Evolutionary conservation across 2,888 invertebrate genomes (phyloP), one percentile per base, ranked within the genome.

Genomic region (Copidosoma aretas): DNA sequence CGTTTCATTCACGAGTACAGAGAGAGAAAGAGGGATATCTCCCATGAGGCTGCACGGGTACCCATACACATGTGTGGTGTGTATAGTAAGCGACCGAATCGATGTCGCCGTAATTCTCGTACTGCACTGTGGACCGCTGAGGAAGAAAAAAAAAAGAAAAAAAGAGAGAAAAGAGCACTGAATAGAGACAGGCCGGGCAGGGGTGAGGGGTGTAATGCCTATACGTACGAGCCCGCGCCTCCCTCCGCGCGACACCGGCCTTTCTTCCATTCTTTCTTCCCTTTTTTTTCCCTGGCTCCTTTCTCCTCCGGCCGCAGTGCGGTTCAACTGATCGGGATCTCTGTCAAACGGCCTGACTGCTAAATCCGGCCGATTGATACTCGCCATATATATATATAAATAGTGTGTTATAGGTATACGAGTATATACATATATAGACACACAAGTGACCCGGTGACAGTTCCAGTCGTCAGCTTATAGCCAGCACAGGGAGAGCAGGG

Each of bases 281-380:
- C 15, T 46, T 46, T 46, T 46, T 46, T 2, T 17, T 46, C 12
- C 43, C 8, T 17, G 8, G 8, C 14, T 54, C 15, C 32, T 32
- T 32, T 32, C 32, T 32, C 32, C 8, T 32, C 4, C 8, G 32
- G 21, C 21, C 21, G 24, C 51, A 57, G 25, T 75, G 75, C 75
- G 75, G 75, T 76, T 76, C 73, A 75, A 76, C 77, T 75, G 64
- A 77, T 77, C 77, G 75, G 73, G 76, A 73, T 74, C 64, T 74
- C 77, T 77, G 78, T 79, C 77, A 77, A 78, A 77, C 74, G 73
- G 75, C 75, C 72, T 77, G 77, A 78, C 77, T 79, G 75, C 77
- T 76, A 77, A 78, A 79, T 78, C 77, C 77, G 76, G 51, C 39
- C 59, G 67, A 68, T 67, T 70, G 69, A 69, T 69, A 65, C 53